These are phyloP conservation scores for Palythoa grandis DNA, from an alignment of 92 coral and sea anemone genomes.

Conservation along the genomic window DNA sequence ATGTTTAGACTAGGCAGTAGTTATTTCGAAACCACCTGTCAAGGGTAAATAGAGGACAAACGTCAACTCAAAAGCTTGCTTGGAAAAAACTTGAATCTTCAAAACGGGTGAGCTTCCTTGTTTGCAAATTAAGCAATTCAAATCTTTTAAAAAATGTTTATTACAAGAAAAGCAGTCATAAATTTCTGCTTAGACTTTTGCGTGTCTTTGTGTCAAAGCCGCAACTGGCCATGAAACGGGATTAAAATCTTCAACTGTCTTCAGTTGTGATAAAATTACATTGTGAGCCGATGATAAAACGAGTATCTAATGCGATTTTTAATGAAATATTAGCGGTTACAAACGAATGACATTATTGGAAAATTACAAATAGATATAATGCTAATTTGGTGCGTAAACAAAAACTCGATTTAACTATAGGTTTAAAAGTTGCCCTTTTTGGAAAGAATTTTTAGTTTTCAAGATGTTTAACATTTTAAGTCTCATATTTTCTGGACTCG, in stretches of 20 bases:
- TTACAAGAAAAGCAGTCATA: background rate
- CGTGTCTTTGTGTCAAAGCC: constrained; percentile 21
- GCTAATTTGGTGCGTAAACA: constrained; percentile 29
- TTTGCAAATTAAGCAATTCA: background rate
- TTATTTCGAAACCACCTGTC: constrained; percentile 28
- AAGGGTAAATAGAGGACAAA: constrained; percentile 25
- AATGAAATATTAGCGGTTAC: constrained; percentile 47
- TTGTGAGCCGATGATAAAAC: constrained; percentile 7
- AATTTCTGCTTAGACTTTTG: background rate
- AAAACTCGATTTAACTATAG: constrained; percentile 23
- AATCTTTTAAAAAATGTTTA: background rate
- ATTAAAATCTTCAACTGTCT: constrained; percentile 4
- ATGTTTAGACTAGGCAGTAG: constrained; percentile 30
- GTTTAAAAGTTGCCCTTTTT: background rate
- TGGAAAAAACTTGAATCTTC: background rate
- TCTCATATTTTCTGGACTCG: background rate
- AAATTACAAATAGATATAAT: constrained; percentile 38
- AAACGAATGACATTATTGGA: constrained; percentile 29
- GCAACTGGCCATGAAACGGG: constrained; percentile 12
- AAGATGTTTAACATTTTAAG: constrained; percentile 3
- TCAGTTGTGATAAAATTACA: constrained; percentile 18
- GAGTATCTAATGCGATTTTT: constrained; percentile 39
- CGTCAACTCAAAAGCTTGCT: constrained; percentile 20
- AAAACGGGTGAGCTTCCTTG: background rate
- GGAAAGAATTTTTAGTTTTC: background rate